phyloP scores from a whole-genome alignment of 1,140 invertebrate species.

The Pectinophora gossypiella region DNA sequence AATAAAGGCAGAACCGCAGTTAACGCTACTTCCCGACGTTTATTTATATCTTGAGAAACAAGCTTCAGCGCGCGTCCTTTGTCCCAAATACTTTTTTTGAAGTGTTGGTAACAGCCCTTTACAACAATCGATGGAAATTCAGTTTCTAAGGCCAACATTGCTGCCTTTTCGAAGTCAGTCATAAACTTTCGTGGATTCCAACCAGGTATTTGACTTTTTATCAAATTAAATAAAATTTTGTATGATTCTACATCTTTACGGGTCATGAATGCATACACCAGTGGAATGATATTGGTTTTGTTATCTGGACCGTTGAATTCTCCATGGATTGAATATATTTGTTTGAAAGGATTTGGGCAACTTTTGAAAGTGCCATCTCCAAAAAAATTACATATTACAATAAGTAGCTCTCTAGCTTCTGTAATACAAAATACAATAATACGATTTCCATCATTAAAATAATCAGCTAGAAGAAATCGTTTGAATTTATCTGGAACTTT shows the following conservation, averaged over 20 bases:
- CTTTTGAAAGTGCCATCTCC: not conserved
- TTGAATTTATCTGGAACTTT: no score
- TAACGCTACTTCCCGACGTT: no score
- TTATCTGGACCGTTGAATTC: not conserved
- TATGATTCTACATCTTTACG: not conserved
- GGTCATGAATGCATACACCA: not conserved
- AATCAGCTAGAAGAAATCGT: not conserved
- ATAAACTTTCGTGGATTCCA: not conserved
- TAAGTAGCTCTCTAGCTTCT: not conserved
- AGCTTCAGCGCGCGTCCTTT: no score
- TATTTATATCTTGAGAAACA: no score
- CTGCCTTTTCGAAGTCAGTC: not conserved
- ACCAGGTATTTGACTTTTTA: not conserved
- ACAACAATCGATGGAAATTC: no score
- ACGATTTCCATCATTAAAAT: not conserved
- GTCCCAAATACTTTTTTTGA: no score
- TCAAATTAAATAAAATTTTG: not conserved
- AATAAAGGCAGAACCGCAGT: no score
- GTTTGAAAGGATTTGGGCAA: not conserved
- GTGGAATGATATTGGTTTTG: not conserved
- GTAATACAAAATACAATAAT: not conserved
- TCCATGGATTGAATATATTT: not conserved
- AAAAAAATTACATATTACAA: not conserved
- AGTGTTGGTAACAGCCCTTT: no score
- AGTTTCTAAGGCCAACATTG: not conserved